Evolutionary conservation across 2,797 vertebrate species (phyloP), one percentile per base, ranked within the genome.

Genomic region (Hipposideros larvatus): DNA sequence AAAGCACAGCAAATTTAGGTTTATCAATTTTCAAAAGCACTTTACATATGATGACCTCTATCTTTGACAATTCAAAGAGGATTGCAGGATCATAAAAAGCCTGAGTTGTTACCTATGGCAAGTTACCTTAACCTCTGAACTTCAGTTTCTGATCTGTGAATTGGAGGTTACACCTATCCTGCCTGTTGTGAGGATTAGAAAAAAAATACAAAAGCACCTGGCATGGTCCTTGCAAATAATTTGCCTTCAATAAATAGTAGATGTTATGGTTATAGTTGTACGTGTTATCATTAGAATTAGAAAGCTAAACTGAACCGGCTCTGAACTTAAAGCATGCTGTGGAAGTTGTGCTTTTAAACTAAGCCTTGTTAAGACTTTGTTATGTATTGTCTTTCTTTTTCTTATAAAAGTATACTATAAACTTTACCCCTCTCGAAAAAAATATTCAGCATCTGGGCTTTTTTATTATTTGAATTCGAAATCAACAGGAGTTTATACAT

Each of bases 381-480:
- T 89, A 91, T 34, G 22, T 59, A 65, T 75, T 86, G 8, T 59
- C 85, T 91, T 95, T 70, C 11, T 65, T 86, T 82, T 88, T 83
- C 57, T 87, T 90, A 21, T 94, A 66, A 94, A 94, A 87, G 4
- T 87, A 22, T 46, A 77, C 31, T 34, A 83, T 87, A 94, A 97
- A 88, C 61, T 87, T 94, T 88, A 68, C 19, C 11, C 6, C 4
- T 4, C 11, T 6, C 0, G 6, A 91, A 31, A 89, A 94, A 75
- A 48, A 48, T 48, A 80, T 43, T 83, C 37, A 84, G 41, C 75
- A 95, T 97, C 74, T 96, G 79, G 70, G 65, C 26, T 95, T 92
- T 93, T 68, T 92, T 83, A 78, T 77, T 86, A 79, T 93, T 95
- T 89, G 77, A 91, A 96, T 96, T 95, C 61, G 93, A 55, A 95